Conservation (phyloP, 2,797 vertebrate genomes). For the Danio jaintianensis region DNA sequence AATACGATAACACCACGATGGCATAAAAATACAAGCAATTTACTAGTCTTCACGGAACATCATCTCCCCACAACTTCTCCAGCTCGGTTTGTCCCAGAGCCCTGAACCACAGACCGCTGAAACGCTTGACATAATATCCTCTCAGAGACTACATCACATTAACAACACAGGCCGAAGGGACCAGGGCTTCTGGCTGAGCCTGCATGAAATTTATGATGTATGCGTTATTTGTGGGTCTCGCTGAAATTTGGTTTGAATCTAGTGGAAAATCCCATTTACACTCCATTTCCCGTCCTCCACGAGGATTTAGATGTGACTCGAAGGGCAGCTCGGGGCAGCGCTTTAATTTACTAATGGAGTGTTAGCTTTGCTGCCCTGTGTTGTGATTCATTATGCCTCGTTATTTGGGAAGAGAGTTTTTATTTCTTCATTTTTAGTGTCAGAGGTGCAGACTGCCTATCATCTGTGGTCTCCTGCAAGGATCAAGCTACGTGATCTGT, state of each 20-base stretch:
- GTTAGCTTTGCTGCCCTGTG: constrained; percentile 47
- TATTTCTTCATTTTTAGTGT: constrained; percentile 34
- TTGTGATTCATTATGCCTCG: constrained; percentile 51
- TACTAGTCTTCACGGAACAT: constrained; percentile 6
- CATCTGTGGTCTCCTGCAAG: constrained; percentile 30
- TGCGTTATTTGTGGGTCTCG: constrained; percentile 80
- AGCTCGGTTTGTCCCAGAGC: constrained; percentile 11
- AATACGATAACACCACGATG: constrained; percentile 35
- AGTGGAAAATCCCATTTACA: constrained; percentile 77
- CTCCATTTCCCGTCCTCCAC: constrained; percentile 69
- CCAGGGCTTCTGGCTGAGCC: constrained; percentile 73
- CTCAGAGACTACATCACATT: constrained; percentile 76
- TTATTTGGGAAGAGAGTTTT: constrained; percentile 39
- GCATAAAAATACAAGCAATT: constrained; percentile 31
- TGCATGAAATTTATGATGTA: constrained; percentile 77
- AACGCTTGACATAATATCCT: constrained; percentile 78
- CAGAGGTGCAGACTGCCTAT: constrained; percentile 47
- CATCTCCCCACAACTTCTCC: constrained; percentile 20
- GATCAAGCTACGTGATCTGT: constrained; percentile 5
- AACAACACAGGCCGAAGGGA: constrained; percentile 73
- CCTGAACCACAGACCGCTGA: constrained; percentile 54
- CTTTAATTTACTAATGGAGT: constrained; percentile 71
- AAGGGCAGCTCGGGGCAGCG: constrained; percentile 22
- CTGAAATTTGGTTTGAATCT: constrained; percentile 73
- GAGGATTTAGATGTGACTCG: constrained; percentile 62